Conservation (phyloP, 1,140 invertebrate genomes). For the Drosophila arawakana region DNA sequence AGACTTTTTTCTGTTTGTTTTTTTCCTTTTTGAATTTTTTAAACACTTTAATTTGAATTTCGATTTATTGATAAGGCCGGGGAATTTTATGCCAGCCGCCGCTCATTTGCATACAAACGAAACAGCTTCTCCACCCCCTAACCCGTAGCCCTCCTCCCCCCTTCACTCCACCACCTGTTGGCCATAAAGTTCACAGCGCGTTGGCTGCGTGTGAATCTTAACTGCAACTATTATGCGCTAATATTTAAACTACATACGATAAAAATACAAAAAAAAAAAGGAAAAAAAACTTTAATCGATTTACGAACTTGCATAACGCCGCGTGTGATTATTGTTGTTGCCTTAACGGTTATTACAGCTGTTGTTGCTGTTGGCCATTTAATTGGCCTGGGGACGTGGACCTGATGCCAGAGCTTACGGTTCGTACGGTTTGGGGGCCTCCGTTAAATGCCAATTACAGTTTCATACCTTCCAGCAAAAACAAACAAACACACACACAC, state of each 20-base stretch:
- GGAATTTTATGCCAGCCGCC: slow-evolving; percentile 28
- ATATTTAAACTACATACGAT: slow-evolving; percentile 43
- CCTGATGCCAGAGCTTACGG: slow-evolving; percentile 1
- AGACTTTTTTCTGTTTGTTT: slow-evolving; percentile 14
- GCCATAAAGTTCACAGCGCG: neutral
- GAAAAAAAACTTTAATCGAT: slow-evolving; percentile 50
- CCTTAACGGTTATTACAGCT: slow-evolving; percentile 8
- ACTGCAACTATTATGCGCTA: slow-evolving; percentile 48
- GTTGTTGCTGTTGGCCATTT: slow-evolving; percentile 6
- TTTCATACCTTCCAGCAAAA: slow-evolving; percentile 24
- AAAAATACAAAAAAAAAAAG: neutral
- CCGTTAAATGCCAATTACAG: slow-evolving; percentile 45
- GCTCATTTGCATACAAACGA: slow-evolving; percentile 72
- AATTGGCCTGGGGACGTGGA: slow-evolving; percentile 30
- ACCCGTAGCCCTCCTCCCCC: neutral
- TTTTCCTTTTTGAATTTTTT: slow-evolving; percentile 17
- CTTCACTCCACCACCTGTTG: neutral
- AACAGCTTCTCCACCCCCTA: slow-evolving; percentile 25
- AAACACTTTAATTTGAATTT: slow-evolving; percentile 47
- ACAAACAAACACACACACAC: neutral
- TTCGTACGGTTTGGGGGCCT: neutral
- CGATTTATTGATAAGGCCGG: slow-evolving; percentile 55
- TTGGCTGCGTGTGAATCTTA: slow-evolving; percentile 46
- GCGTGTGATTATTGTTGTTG: slow-evolving; percentile 34
- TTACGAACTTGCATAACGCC: slow-evolving; percentile 59